Evolutionary conservation across 2,797 vertebrate species (phyloP), one percentile per base, ranked within the genome.

Genomic region (Mus spretus): DNA sequence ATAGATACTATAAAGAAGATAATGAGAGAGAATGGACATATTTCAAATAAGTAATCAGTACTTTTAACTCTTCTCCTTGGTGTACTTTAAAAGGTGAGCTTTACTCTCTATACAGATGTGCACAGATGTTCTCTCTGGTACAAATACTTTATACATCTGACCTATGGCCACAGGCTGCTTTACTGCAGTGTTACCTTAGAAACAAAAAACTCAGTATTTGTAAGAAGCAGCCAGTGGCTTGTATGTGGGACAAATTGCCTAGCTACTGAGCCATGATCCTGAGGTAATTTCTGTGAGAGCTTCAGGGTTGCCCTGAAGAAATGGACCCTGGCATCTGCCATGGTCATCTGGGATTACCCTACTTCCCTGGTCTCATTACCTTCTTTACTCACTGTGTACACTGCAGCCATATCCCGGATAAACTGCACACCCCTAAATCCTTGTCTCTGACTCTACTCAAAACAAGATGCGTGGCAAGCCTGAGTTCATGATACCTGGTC

Each of bases 161-260:
- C n/a, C 61, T 34, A 59, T 59, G 53, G 12, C 19, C 24, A 28
- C 6, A 0, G 1, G 15, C 3, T 2, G 0, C 3, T 50, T 77
- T 80, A 19, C 22, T 28, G n/a, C 59, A 37, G 10, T 44, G 53
- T 40, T 61, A 8, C 44, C 31, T 63, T 47, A 10, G 31, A 94
- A 78, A 47, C 10, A 63, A 31, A 94, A 14, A 61, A 14, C 44
- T 44, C 53, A 72, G 15, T 55, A 24, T 82, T 61, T 92, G 75
- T 11, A 57, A 79, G 34, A 50, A 85, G 22, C 47, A 3, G 31
- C 15, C 4, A 34, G 13, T 47, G 44, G 3, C 61, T 86, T 91
- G 13, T 59, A 34, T 87, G 61, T 84, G 47, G 14, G 28, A 40
- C 44, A 84, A n/a, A 61, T 37, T 0, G 20, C 3, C 24, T 12